Percentiles rank a stretch among this genome's conserved stretches.
Conservation (phyloP, 64 coral and sea anemone genomes). For the Platygyra sinensis region DNA sequence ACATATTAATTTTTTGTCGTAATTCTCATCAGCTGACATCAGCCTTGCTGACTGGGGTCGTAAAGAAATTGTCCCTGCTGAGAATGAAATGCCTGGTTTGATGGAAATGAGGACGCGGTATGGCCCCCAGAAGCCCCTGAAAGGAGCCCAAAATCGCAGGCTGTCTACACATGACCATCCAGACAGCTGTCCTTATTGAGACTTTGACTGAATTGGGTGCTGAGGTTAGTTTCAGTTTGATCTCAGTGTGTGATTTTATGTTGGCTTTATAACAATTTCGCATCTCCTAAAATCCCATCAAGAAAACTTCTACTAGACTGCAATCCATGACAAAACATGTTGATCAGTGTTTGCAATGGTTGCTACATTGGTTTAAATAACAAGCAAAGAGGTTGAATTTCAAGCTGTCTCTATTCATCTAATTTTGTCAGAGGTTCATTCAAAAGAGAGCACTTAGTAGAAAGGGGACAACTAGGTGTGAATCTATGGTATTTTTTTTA, state of each 20-base stretch:
- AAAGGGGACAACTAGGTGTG: too few species aligned
- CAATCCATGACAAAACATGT: too few species aligned
- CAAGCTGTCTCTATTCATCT: too few species aligned
- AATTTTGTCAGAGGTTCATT: too few species aligned
- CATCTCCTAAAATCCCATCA: too few species aligned
- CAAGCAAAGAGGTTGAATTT: too few species aligned
- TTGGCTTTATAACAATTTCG: too few species aligned
- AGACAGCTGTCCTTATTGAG: slow-evolving; percentile 96
- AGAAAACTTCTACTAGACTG: too few species aligned
- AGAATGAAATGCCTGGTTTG: slow-evolving; percentile 98
- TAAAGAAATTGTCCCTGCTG: slow-evolving; percentile 91
- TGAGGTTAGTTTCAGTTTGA: slow-evolving; percentile 63
- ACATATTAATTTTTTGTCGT: not conserved
- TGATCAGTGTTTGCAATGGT: too few species aligned
- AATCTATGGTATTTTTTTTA: too few species aligned
- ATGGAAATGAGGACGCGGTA: slow-evolving; percentile 85
- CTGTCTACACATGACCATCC: slow-evolving; percentile 98
- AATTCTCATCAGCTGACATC: slow-evolving; percentile 83
- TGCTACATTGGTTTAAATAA: too few species aligned
- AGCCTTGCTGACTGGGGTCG: slow-evolving; percentile 93
- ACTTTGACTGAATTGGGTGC: slow-evolving; percentile 93
- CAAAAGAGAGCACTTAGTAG: too few species aligned
- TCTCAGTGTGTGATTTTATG: not conserved
- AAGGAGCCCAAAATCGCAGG: slow-evolving; percentile 92
- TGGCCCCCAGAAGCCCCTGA: slow-evolving; percentile 87